These are phyloP conservation scores for Meandrina meandrites DNA, from an alignment of 92 coral and sea anemone genomes.

Conservation along the genomic window DNA sequence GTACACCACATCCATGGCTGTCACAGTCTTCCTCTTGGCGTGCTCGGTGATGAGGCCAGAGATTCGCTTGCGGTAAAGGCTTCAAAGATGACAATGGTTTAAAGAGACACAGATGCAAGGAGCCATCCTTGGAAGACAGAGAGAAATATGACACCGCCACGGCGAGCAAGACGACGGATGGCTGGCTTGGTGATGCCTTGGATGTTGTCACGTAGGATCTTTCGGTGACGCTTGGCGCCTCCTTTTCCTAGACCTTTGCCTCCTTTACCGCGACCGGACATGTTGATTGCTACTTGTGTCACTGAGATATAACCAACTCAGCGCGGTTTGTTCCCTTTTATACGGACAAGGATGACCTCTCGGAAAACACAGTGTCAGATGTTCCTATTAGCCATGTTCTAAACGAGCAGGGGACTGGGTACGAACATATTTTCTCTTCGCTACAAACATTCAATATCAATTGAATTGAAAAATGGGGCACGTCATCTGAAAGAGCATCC, in stretches of 20 bases:
- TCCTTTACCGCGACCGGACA: conserved; percentile 94
- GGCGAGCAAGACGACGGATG: conserved; percentile 96
- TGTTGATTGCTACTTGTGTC: conserved; percentile 12
- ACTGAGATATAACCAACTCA: background rate
- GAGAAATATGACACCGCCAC: conserved; percentile 95
- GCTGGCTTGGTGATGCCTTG: conserved; percentile 96
- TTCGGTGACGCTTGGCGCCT: conserved; percentile 98
- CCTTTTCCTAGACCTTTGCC: conserved; percentile 97
- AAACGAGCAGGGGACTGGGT: too few relatives aligned
- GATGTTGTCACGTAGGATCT: conserved; percentile 95
- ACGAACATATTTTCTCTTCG: too few relatives aligned
- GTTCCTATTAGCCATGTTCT: too few relatives aligned
- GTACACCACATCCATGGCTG: conserved; percentile 97
- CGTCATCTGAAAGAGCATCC: too few relatives aligned
- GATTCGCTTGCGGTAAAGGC: too few relatives aligned
- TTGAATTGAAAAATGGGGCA: too few relatives aligned
- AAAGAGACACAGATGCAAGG: too few relatives aligned
- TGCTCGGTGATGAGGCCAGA: conserved; percentile 96
- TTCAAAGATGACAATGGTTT: too few relatives aligned
- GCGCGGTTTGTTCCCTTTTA: background rate
- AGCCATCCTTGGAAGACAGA: too few relatives aligned
- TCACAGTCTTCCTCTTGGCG: conserved; percentile 95
- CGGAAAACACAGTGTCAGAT: background rate
- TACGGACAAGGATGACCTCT: background rate
- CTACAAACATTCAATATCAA: too few relatives aligned